A percentile compares a stretch with the other conserved stretches of the same genome.
phyloP scores from a whole-genome alignment of 2,113 vertebrate species.

The Albula goreensis region DNA sequence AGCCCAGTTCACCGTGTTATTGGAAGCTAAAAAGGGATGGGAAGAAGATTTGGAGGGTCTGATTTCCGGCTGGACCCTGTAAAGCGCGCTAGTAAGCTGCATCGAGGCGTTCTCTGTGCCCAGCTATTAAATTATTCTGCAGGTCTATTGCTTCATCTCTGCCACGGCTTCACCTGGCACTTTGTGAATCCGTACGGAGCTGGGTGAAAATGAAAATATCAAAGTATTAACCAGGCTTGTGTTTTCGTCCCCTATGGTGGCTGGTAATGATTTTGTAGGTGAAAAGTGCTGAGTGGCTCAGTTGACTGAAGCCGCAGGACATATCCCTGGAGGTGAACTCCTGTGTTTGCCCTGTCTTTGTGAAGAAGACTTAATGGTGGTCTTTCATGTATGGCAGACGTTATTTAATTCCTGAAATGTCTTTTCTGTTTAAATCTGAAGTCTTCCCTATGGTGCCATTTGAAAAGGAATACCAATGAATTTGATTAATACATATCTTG shows the following conservation, averaged over 20 bases:
- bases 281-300: slow-evolving; percentile 65
- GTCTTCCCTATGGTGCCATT: not conserved
- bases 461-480: not conserved
- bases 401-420: not conserved
- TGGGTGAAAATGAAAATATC: slow-evolving; percentile 51
- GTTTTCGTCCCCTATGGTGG: slow-evolving; percentile 63
- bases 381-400: slow-evolving; percentile 12
- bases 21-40: slow-evolving; percentile 35
- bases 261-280: slow-evolving; percentile 65
- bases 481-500: not conserved
- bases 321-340: slow-evolving; percentile 68
- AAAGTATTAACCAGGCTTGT: slow-evolving; percentile 57
- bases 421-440: not conserved
- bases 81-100: not conserved
- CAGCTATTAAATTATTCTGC: not conserved
- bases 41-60: slow-evolving; percentile 25
- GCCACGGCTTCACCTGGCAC: not conserved
- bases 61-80: not conserved
- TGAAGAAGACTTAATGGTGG: slow-evolving; percentile 44
- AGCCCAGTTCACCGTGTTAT: slow-evolving; percentile 36
- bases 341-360: slow-evolving; percentile 53
- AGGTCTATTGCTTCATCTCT: not conserved
- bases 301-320: slow-evolving; percentile 62
- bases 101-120: not conserved
- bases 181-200: not conserved